phyloP scores from a whole-genome alignment of 2,888 invertebrate species.

The Xanthostigma xanthostigma region DNA sequence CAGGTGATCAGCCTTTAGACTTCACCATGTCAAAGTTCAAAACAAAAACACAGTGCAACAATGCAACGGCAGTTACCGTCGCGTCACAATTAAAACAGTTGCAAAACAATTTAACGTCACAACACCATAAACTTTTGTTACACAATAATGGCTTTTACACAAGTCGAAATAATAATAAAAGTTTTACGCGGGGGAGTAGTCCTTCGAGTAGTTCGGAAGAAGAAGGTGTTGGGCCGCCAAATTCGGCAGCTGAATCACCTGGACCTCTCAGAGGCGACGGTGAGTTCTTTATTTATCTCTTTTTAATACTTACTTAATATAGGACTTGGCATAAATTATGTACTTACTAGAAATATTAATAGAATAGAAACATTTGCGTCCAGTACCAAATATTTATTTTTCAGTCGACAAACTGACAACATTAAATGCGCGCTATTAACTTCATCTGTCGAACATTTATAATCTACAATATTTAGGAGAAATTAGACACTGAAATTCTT shows the following conservation, averaged over 20 bases:
- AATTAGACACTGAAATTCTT: too few relatives aligned
- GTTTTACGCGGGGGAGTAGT: slow-evolving; percentile 24
- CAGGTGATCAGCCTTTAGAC: slow-evolving; percentile 50
- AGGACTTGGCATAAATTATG: neutral
- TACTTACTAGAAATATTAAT: neutral
- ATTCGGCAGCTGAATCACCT: slow-evolving; percentile 25
- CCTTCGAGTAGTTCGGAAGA: slow-evolving; percentile 26
- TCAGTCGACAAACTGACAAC: too few relatives aligned
- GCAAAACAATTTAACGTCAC: slow-evolving; percentile 16
- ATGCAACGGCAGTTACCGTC: slow-evolving; percentile 17
- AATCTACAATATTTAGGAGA: too few relatives aligned
- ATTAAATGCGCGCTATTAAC: too few relatives aligned
- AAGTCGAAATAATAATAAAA: slow-evolving; percentile 24
- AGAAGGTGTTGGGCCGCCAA: slow-evolving; percentile 29
- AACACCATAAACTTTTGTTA: slow-evolving; percentile 27
- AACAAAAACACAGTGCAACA: slow-evolving; percentile 22
- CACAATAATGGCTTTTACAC: slow-evolving; percentile 28
- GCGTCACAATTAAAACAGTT: slow-evolving; percentile 27
- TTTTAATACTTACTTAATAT: neutral
- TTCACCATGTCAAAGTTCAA: slow-evolving; percentile 51
- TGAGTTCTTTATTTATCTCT: slow-evolving; percentile 18
- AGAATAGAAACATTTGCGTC: neutral
- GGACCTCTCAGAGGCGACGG: slow-evolving; percentile 28
- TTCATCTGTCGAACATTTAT: too few relatives aligned
- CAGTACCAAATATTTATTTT: neutral